A percentile compares a stretch with the other conserved stretches of the same genome.
Conservation (phyloP, 1,140 invertebrate species). For the Aphis craccivora region DNA sequence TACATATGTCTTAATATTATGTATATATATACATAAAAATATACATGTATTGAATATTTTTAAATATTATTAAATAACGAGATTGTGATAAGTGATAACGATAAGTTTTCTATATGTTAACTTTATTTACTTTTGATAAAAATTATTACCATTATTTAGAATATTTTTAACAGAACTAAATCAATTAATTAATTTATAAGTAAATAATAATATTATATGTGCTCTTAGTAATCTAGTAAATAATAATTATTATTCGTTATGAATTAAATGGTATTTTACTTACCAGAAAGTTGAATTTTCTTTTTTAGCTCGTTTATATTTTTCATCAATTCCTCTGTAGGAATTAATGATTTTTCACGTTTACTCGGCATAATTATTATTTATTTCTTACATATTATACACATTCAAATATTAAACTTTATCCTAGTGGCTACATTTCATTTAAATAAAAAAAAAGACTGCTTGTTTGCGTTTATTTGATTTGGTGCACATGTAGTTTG, state of each 20-base stretch:
- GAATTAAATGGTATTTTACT: neutral
- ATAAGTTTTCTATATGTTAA: neutral
- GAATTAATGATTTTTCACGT: constrained; percentile 29
- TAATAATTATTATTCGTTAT: neutral
- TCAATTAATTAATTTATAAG: no score
- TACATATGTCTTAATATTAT: neutral
- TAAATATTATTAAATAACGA: neutral
- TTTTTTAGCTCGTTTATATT: constrained; percentile 44
- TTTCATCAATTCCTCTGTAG: constrained; percentile 5
- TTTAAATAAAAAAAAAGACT: neutral
- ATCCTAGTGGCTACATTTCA: neutral
- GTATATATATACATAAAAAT: neutral
- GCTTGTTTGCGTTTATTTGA: neutral
- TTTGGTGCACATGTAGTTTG: constrained; percentile 28
- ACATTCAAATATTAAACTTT: neutral
- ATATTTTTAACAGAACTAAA: neutral
- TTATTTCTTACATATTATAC: neutral
- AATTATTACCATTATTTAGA: neutral
- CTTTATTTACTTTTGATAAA: neutral
- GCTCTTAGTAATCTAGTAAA: neutral
- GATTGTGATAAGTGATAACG: neutral
- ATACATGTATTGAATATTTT: neutral
- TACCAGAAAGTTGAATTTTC: constrained; percentile 53
- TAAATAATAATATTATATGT: neutral
- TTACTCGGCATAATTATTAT: constrained; percentile 30